Evolutionary conservation across 2,888 invertebrate genomes (phyloP), one percentile per base, ranked within the genome.

Genomic region (Mesorhabditis spiculigera): DNA sequence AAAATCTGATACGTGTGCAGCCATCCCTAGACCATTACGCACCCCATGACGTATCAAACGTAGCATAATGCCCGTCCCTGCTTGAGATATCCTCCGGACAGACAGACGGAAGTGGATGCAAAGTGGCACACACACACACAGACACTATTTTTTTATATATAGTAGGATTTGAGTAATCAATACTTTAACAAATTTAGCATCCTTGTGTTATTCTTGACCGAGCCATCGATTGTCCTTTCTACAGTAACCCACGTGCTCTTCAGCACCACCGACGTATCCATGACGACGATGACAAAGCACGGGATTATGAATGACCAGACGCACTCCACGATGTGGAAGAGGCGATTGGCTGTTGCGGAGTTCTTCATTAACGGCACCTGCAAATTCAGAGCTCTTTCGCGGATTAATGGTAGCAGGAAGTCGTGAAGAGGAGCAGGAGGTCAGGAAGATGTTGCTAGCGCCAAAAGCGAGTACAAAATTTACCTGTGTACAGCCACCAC

Each of bases 231-330:
- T 73, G 61, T 3, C 69, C 66, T 1, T 58, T 50, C 66, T 45
- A n/a, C 44, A 50, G 50, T 6, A 4, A 66, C 71, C 67, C 8
- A 73, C 73, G 75, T 73, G 61, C 68, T 66, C 45, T 75, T 73
- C 10, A 73, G 42, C 5, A 75, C 66, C 42, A 75, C 75, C 16
- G 68, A 71, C 5, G 68, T 10, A 45, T 75, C 75, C 75, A 75
- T 75, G 65, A 73, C 50, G 65, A 75, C 65, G 58, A 75, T 75
- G 63, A 73, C 73, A 5, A 67, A 70, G 42, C 71, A 67, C 4
- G 75, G 75, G 45, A 75, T 72, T 43, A 70, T 70, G 63, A 75
- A 75, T n/a, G 75, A 75, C 75, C 75, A 75, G 6, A 69, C 42
- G 10, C 68, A 68, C 50, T 75, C 75, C 4, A 75, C 72, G 4